phyloP scores from a whole-genome alignment of 2,113 vertebrate species.

The Saimiri boliviensis region DNA sequence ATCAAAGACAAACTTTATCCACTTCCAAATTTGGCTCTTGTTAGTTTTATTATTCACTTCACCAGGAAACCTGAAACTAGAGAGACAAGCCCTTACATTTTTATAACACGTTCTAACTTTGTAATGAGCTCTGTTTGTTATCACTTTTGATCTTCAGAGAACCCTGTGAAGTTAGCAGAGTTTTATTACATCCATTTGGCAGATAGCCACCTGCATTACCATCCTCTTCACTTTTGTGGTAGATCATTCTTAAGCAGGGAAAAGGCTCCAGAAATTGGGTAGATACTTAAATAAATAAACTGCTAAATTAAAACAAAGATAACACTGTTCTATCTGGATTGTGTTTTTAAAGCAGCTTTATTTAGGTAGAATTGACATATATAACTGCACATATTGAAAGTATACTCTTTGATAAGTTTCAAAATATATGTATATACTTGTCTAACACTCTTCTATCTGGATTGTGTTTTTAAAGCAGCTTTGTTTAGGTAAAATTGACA shows the following conservation, averaged over 20 bases:
- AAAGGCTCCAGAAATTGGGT: slow-evolving; percentile 5
- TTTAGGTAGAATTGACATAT: background rate
- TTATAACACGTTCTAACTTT: slow-evolving; percentile 61
- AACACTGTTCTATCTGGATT: background rate
- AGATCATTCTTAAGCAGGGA: slow-evolving; percentile 26
- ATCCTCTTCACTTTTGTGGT: slow-evolving; percentile 30
- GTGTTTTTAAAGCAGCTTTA: background rate
- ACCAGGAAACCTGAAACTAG: slow-evolving; percentile 44
- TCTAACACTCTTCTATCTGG: background rate
- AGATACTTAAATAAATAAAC: slow-evolving; percentile 37
- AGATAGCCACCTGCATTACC: slow-evolving; percentile 41
- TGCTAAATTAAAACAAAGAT: slow-evolving; percentile 8
- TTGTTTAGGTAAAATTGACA: background rate
- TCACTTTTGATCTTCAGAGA: slow-evolving; percentile 44
- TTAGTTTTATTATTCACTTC: slow-evolving; percentile 52
- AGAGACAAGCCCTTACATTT: slow-evolving; percentile 49
- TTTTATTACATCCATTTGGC: slow-evolving; percentile 61
- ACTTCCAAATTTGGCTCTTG: slow-evolving; percentile 38
- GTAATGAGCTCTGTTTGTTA: slow-evolving; percentile 57
- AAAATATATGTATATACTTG: background rate
- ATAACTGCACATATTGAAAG: background rate
- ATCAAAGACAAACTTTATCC: slow-evolving; percentile 38
- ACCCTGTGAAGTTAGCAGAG: slow-evolving; percentile 41
- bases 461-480: background rate
- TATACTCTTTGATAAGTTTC: background rate